Base-by-base conservation (phyloP, 2,888 invertebrate species). In the Temnothorax unifasciatus region DNA sequence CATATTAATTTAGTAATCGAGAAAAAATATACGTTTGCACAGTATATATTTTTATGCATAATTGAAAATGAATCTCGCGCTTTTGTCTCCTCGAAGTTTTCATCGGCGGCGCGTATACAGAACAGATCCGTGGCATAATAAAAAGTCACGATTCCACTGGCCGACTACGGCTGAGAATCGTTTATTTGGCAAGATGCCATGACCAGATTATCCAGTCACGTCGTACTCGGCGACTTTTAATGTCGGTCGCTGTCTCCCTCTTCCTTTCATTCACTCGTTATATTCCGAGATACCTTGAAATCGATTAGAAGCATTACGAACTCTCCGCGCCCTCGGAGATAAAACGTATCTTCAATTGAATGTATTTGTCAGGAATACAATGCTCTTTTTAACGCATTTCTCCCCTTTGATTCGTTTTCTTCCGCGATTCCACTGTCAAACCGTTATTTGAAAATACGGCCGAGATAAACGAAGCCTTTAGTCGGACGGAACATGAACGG, bases 151-250 rank as follows among this genome's bases (percentile, higher is more conserved):
- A 89, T 81, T 83, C 87, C 83, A 81, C 81, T 47, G 87, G 38
- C 86, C 77, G 74, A 61, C 81, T 88, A 66, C 86, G 84, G 75
- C 63, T 82, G 66, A 18, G 25, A 75, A 69, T 86, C 83, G 86
- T 89, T 89, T 87, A 87, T 90, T 90, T 90, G 90, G 87, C 88
- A 52, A 89, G 90, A 90, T 89, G 90, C 90, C 88, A 87, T 63
- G 85, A 59, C 41, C 86, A 87, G 89, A 89, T 90, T 90, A 85
- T 71, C 57, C 87, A 86, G 85, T 85, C 86, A 85, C 87, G 82
- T 86, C 87, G 86, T 87, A 86, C 88, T 85, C 81, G 88, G 61
- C 82, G 77, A 87, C 84, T 88, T 83, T 90, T 88, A 90, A 90
- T 87, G 85, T 87, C 88, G 82, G 85, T 85, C 87, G 75, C 68